Base-by-base conservation (phyloP, 2,888 invertebrate species). In the Magallana nippona region DNA sequence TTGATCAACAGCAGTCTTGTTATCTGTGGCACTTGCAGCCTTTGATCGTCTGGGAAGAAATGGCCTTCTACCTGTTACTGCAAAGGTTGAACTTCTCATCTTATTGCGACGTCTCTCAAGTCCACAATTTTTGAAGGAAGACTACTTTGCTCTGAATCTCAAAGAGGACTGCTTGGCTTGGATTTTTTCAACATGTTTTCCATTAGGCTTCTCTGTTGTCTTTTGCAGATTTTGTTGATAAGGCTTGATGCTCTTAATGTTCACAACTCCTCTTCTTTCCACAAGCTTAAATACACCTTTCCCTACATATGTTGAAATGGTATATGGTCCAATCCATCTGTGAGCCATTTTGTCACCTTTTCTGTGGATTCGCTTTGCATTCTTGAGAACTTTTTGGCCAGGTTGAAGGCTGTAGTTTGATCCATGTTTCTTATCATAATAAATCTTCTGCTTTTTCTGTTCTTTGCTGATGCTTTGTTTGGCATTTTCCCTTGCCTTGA, bases 391-490 rank as follows among this genome's bases (percentile, higher is more conserved):
- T 19, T 22, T 32, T 32, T 78, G 32, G 44, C 82, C 82, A 78
- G 78, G 82, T n/a, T 60, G 81, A 27, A 78, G 32, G 22, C 57
- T 57, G 15, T 58, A 10, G 22, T 55, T 22, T 15, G 17, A 62
- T 13, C 60, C 58, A 44, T 83, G 27, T 11, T 79, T 63, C n/a
- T 27, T 79, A 55, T 83, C 83, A 56, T 80, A 55, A 10, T 80
- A 57, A 17, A 10, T 27, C 55, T 83, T 83, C 71, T 80, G 80
- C 32, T 55, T 83, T 15, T 15, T 27, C 44, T 83, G 80, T 44
- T 79, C 79, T 22, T 79, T 56, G 44, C 56, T 83, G n/a, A 80
- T 83, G 44, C 32, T 19, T n/a, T 80, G 57, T 79, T 79, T 83
- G 15, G 80, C 55, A n/a, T 17, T 19, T 15, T 56, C 32, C 44